Base-by-base conservation (phyloP, 1,140 invertebrate species). In the Papilio dardanus region DNA sequence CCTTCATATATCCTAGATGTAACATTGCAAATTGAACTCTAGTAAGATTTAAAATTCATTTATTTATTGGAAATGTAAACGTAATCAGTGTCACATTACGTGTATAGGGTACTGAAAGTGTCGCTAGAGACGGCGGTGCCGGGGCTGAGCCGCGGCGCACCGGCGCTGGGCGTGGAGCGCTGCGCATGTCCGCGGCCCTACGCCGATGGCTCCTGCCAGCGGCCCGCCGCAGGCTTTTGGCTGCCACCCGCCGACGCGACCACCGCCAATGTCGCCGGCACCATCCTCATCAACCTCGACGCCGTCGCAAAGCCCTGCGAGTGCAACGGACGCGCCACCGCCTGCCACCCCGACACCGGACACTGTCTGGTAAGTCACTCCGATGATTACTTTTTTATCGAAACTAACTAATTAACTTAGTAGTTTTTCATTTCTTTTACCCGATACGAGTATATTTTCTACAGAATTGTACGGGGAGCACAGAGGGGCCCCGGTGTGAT, bases 141-240 rank as follows among this genome's bases (percentile, higher is more conserved):
- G 58, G 94, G 95, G 0, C 91, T 95, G 28, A 95, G 93, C 69
- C 95, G 95, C 2, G 95, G 95, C 19, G 94, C 94, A 8, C 92
- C 96, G n/a, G 98, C 97, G 1, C 90, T 90, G 1, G 97, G 98
- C 2, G 96, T 99, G 7, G 99, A 99, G 93, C 94, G 96, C 65
- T 99, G 99, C 88, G 94, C 95, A n/a, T 98, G 97, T 86, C 97
- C 97, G 1, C 86, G 92, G 6, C 94, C 96, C 54, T 98, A 98
- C 90, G 95, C 96, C 80, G 95, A 96, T 0, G 95, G 96, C 0
- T 98, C 97, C 0, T 98, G 98, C 91, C 97, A 98, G 87, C 95
- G 98, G 88, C 97, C 98, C 0, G 97, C 96, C 35, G 90, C 95
- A 24, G 99, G 98, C 0, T 99, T 96, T 88, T 99, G 91, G 88